phyloP scores from a whole-genome alignment of 2,113 vertebrate genomes.

The Bostrychus sinensis region DNA sequence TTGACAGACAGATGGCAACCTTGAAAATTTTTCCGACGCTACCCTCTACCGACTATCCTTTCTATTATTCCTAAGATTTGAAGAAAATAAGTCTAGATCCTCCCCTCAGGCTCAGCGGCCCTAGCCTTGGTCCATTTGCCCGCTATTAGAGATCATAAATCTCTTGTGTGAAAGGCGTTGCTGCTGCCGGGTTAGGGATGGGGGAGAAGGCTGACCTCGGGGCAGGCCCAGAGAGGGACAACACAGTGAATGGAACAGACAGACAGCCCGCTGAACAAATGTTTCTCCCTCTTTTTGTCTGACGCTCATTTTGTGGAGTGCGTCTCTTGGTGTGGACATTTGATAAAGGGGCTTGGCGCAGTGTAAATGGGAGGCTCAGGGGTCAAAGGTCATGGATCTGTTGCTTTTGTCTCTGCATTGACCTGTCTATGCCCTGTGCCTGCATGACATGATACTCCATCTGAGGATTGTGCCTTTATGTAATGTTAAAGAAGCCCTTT shows the following conservation, averaged over 20 bases:
- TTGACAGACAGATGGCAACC: constrained; percentile 65
- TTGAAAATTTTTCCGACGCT: constrained; percentile 66
- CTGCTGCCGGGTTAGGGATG: constrained; percentile 53
- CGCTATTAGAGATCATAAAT: constrained; percentile 80
- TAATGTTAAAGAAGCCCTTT: constrained; percentile 27
- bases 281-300: constrained; percentile 64
- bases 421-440: constrained; percentile 57
- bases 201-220: constrained; percentile 57
- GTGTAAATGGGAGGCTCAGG: constrained; percentile 64
- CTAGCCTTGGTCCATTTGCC: constrained; percentile 62
- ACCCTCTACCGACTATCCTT: constrained; percentile 27
- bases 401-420: constrained; percentile 55
- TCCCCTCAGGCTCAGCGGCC: constrained; percentile 40
- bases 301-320: constrained; percentile 36
- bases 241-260: constrained; percentile 60
- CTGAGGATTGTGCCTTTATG: constrained; percentile 27
- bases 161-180: constrained; percentile 69
- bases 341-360: constrained; percentile 50
- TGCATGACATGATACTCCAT: constrained; percentile 43
- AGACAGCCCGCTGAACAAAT: constrained; percentile 69
- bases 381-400: constrained; percentile 48
- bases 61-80: constrained; percentile 52
- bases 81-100: constrained; percentile 57
- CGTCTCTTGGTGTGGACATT: constrained; percentile 46
- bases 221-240: constrained; percentile 58